These are phyloP conservation scores for Pemphredon lugubris DNA, from an alignment of 2,888 invertebrate species.

Conservation along the genomic window DNA sequence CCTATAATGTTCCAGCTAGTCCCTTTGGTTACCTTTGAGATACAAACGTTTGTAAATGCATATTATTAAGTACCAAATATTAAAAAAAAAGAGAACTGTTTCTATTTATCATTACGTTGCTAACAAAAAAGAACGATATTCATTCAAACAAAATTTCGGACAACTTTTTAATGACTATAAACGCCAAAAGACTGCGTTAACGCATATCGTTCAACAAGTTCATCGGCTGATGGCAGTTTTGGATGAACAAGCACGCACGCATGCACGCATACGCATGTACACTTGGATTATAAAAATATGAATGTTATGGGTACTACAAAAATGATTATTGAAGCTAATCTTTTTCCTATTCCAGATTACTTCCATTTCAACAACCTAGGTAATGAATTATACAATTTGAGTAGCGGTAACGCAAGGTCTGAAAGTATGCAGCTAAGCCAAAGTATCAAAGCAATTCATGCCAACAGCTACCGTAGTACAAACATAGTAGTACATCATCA, in stretches of 20 bases:
- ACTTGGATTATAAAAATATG: constrained; percentile 29
- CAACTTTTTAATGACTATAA: constrained; percentile 19
- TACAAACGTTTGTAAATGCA: background rate
- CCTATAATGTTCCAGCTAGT: constrained; percentile 11
- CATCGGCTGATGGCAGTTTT: constrained; percentile 2
- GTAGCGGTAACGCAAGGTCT: constrained; percentile 43
- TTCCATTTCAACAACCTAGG: too few relatives aligned
- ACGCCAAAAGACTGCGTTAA: constrained; percentile 13
- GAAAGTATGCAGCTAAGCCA: constrained; percentile 51
- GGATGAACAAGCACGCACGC: constrained; percentile 37
- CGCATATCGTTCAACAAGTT: constrained; percentile 5
- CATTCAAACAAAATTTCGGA: constrained; percentile 44
- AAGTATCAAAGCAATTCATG: constrained; percentile 56
- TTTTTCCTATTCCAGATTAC: constrained; percentile 1
- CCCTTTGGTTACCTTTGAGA: constrained; percentile 7
- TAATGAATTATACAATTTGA: constrained; percentile 21
- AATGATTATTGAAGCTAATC: background rate
- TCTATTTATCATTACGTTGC: background rate
- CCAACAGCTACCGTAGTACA: constrained; percentile 42
- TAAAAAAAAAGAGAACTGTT: background rate
- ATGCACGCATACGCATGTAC: constrained; percentile 42
- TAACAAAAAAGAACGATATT: constrained; percentile 20
- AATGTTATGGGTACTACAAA: background rate
- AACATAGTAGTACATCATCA: constrained; percentile 36
- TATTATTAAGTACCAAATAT: background rate